These are phyloP conservation scores for Iphiclides podalirius DNA, from an alignment of 2,888 invertebrate species.

Conservation along the genomic window DNA sequence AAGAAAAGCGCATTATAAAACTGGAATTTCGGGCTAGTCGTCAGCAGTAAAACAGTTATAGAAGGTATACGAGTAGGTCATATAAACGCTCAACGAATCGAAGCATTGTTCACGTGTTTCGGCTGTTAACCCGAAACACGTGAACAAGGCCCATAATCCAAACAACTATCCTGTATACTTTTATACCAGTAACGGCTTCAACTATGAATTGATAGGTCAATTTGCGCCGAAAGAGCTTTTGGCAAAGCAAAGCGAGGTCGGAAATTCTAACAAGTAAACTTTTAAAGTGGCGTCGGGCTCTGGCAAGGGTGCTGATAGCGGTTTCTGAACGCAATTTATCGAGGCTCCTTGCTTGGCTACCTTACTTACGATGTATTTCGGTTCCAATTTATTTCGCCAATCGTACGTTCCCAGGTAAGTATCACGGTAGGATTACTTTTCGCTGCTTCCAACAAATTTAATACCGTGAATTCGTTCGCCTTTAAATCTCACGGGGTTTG, in stretches of 20 bases:
- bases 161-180: too few species aligned
- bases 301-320: constrained; percentile 20
- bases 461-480: constrained; percentile 11
- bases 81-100: constrained; percentile 13
- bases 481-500: constrained; percentile 5
- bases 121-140: constrained; percentile 6
- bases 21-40: too few species aligned
- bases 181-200: constrained; percentile 4
- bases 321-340: constrained; percentile 24
- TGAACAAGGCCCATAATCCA: constrained; percentile 8
- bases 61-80: constrained; percentile 3
- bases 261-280: constrained; percentile 25
- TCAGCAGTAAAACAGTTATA: constrained; percentile 15
- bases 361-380: constrained; percentile 24
- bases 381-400: constrained; percentile 24
- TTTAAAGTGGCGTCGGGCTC: constrained; percentile 18
- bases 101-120: too few species aligned
- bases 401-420: constrained; percentile 23
- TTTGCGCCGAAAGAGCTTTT: constrained; percentile 21
- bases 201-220: constrained; percentile 23
- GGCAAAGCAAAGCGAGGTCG: constrained; percentile 20
- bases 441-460: constrained; percentile 16
- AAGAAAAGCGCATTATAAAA: too few species aligned
- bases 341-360: constrained; percentile 23
- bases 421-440: constrained; percentile 20